Conservation (phyloP, 2,888 invertebrate species). For the Drosophila mercatorum region DNA sequence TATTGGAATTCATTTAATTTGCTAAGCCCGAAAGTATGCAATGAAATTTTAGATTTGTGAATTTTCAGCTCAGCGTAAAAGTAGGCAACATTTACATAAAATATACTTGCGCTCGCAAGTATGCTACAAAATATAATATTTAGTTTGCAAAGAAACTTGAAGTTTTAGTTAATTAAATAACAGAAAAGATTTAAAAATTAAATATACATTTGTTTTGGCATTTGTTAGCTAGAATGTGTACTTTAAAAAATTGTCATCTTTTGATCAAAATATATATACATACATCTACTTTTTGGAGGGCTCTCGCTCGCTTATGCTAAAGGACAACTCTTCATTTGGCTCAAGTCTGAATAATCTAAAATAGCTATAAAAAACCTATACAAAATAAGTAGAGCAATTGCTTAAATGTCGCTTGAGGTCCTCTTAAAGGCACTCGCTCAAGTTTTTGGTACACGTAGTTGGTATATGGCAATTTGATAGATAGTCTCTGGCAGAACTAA, state of each 20-base stretch:
- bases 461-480: slow-evolving; percentile 42
- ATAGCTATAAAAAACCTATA: slow-evolving; percentile 1
- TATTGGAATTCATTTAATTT: slow-evolving; percentile 1
- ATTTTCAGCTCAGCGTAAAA: slow-evolving; percentile 4
- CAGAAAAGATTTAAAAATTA: neutral
- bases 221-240: slow-evolving; percentile 14
- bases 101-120: neutral
- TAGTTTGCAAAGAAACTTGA: neutral
- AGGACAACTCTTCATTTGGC: slow-evolving; percentile 25
- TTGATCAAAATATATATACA: slow-evolving; percentile 1
- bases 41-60: neutral
- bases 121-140: neutral
- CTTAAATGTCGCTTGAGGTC: neutral
- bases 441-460: slow-evolving; percentile 41
- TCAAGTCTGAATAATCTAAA: slow-evolving; percentile 1
- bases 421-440: slow-evolving; percentile 11
- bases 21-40: slow-evolving; percentile 26
- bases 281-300: slow-evolving; percentile 34
- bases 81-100: slow-evolving; percentile 13
- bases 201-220: neutral
- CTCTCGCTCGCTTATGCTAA: slow-evolving; percentile 29
- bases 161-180: neutral
- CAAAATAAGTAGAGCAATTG: slow-evolving; percentile 17
- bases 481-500: slow-evolving; percentile 18
- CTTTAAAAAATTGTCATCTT: slow-evolving; percentile 23